phyloP scores from a whole-genome alignment of 2,888 invertebrate genomes.

The Sesia apiformis region DNA sequence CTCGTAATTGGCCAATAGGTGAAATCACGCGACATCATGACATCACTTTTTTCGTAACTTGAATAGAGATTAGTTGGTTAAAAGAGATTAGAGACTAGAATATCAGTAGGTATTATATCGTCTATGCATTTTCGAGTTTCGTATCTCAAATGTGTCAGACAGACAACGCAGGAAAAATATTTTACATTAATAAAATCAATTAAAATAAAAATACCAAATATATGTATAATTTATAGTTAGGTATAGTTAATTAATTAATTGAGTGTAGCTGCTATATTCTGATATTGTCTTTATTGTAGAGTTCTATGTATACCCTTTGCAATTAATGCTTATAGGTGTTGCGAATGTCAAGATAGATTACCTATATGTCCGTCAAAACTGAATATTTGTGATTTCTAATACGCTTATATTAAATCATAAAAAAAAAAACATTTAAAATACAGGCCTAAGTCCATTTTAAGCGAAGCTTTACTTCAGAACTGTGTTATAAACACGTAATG shows the following conservation, averaged over 20 bases:
- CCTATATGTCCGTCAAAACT: constrained; percentile 4
- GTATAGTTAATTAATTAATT: constrained; percentile 11
- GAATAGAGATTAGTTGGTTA: no score
- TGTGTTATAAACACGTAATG: constrained; percentile 34
- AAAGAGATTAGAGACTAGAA: no score
- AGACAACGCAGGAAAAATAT: no score
- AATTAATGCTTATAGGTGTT: no score
- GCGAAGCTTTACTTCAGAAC: constrained; percentile 29
- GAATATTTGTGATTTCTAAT: constrained; percentile 39
- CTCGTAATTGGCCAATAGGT: no score
- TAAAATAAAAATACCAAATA: no score
- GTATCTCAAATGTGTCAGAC: no score
- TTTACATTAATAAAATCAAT: no score
- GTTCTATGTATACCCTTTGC: constrained; percentile 19
- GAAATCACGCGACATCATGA: no score
- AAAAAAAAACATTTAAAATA: constrained; percentile 4
- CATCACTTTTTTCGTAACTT: no score
- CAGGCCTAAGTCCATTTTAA: constrained; percentile 35
- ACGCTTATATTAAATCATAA: constrained; percentile 29
- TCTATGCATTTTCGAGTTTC: no score
- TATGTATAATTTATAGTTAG: neutral
- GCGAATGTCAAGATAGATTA: neutral
- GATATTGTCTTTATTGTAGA: constrained; percentile 34
- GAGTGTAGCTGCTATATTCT: constrained; percentile 34
- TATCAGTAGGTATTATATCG: no score